Evolutionary conservation across 2,113 vertebrate species (phyloP), one percentile per base, ranked within the genome.

Genomic region (Sinocyclocheilus anophthalmus): DNA sequence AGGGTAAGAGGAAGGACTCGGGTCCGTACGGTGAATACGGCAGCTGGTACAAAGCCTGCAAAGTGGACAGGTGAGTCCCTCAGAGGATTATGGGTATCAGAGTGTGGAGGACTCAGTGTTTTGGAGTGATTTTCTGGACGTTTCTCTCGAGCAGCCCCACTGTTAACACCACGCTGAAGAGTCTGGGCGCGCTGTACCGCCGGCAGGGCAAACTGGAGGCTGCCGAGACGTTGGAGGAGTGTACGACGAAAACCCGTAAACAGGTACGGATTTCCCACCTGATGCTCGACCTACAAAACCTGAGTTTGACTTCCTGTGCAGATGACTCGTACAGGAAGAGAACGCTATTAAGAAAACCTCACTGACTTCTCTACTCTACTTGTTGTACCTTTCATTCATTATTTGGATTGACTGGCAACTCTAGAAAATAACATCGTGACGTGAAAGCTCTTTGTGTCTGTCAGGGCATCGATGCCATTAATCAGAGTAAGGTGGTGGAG

Each of bases 151-250:
- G 39, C 75, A 97, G 97, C 86, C 96, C 96, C 7, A 97, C 96
- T 0, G 96, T 97, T 89, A 97, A 97, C 82, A 96, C 96, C 2
- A 97, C 97, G 0, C 93, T 97, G 37, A 96, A 96, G 84, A 97
- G 96, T 85, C 24, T 97, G 89, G 96, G 96, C 0, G 95, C 95
- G 0, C 90, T 97, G 81, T 97, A 97, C 92, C 96, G 97, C 70
- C 94, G 97, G 2, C 97, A 97, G 90, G 97, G 97, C n/a, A 97
- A 97, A 88, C 94, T 97, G 69, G 96, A 97, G 92, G 97, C 97
- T 0, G 97, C 97, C 0, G 96, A 97, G 48, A 97, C 97, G 0
- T 94, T 97, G 92, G 97, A 97, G 89, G 97, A 96, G 84, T 97
- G 96, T 14, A 95, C 96, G 67, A 95, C 95, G 73, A 96, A 96